Base-by-base conservation (phyloP, 2,888 invertebrate genomes). In the Erpobdella octoculata region DNA sequence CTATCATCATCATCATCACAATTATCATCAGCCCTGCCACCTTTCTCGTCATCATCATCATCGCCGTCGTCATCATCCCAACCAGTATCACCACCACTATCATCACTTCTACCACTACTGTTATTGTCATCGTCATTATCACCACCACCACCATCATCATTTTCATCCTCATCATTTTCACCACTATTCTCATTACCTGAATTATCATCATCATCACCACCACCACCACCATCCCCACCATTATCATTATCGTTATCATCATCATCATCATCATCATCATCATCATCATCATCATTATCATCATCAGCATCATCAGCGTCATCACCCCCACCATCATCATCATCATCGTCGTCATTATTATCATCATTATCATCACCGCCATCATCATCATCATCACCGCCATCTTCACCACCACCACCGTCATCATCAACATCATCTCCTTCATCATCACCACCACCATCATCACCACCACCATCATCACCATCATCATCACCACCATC, bases 371-470 rank as follows among this genome's bases (percentile, higher is more conserved):
- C 59, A 70, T 70, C 59, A 59, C 28, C 58, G 59, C 59, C 33
- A 53, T 58, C 69, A 67, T 67, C 67, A 67, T 67, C 67, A 41
- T 41, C 67, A 67, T 67, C 28, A 67, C 46, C 68, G 46, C 46
- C 68, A 38, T 67, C 46, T 46, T 67, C 68, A 48, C 28, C 68
- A 46, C 46, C 65, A 65, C 21, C 65, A 65, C 21, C n/a, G 25
- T 65, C 38, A 33, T 36, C 65, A 21, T 65, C 37, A 36, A n/a
- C 65, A 36, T 65, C 65, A 65, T 36, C 18, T 18, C 37, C 18
- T n/a, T 5, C 65, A 18, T 37, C 65, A 35, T 33, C 65, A 3
- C 65, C 68, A 67, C 46, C 68, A 38, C 46, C 46, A 67, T 67
- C 68, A 48, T 48, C 68, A 46, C 46, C 65, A 65, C 21, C 65